Conservation (phyloP, 2,888 invertebrate genomes). For the Bombylius discolor region DNA sequence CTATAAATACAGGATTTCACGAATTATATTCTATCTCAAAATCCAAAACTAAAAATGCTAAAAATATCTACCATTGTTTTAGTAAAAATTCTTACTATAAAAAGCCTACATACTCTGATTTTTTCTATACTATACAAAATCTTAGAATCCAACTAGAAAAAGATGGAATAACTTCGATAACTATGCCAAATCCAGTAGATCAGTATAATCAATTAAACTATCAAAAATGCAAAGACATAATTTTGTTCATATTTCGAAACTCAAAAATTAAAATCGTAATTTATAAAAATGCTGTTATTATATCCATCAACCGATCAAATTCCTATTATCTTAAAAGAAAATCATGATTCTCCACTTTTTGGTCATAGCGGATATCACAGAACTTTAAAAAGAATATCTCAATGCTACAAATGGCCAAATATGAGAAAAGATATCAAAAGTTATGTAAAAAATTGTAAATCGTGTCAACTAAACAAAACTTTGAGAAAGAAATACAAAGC, state of each 20-base stretch:
- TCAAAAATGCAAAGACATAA: slow-evolving; percentile 4
- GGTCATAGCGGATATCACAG: neutral
- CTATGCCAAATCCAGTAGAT: slow-evolving; percentile 2
- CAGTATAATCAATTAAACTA: slow-evolving; percentile 5
- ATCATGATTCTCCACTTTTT: slow-evolving; percentile 3
- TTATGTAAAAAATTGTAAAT: slow-evolving; percentile 19
- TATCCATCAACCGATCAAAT: neutral
- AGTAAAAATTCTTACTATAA: too few relatives aligned
- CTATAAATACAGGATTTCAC: too few relatives aligned
- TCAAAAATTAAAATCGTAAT: slow-evolving; percentile 3
- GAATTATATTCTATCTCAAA: too few relatives aligned
- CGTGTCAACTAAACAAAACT: slow-evolving; percentile 19
- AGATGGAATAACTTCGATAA: too few relatives aligned
- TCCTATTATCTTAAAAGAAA: slow-evolving; percentile 9
- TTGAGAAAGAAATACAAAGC: neutral
- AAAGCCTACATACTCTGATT: too few relatives aligned
- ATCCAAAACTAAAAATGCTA: too few relatives aligned
- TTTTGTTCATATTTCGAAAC: slow-evolving; percentile 1
- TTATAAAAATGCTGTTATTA: neutral
- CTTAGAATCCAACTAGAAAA: too few relatives aligned
- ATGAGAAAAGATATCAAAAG: neutral
- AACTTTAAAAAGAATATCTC: neutral
- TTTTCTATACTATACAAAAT: too few relatives aligned
- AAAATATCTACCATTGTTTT: too few relatives aligned
- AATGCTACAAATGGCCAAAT: neutral